Base-by-base conservation (phyloP, 2,888 invertebrate genomes). In the Charanyca ferruginea region DNA sequence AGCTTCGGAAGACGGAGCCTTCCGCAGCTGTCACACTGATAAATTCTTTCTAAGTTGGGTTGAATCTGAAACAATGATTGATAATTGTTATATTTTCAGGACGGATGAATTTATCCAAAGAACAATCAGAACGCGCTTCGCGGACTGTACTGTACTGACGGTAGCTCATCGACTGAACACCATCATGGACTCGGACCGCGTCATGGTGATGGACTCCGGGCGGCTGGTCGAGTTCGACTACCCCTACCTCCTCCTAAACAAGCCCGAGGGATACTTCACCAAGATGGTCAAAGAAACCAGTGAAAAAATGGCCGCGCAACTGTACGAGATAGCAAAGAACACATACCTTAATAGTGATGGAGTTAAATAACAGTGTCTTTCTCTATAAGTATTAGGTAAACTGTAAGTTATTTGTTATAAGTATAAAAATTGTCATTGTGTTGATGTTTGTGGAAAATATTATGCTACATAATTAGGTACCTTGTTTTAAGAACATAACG, bases 111-210 rank as follows among this genome's bases (percentile, higher is more conserved):
- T 98, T 66, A 98, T 98, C 83, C 98, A 98, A 90, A 96, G 96
- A 86, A 98, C 98, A 0, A 98, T 99, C 64, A 96, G 98, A 63
- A 96, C 95, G 45, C 97, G 98, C 85, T 99, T 99, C 88, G 96
- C 96, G 16, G 94, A 97, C 22, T 98, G 98, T 90, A 98, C 98
- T 0, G 98, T 99, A 9, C 92, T 99, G 45, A 99, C 98, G 0
- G 98, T 99, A 41, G 99, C 99, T 5, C 99, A 99, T 93, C 96
- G 99, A 47, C 95, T 99, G 32, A 97, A 99, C 89, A 99, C 99
- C 0, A 98, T 99, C 73, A 98, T 99, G 97, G 99, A 99, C 91
- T 98, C 98, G 0, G 98, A 98, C 93, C 96, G 97, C 69, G 97
- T 98, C 20, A 96, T 99, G 87, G 98, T 99, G 1, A 97, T 99